These are phyloP conservation scores for Ictidomys tridecemlineatus DNA, from an alignment of 2,113 vertebrate species.

Conservation along the genomic window DNA sequence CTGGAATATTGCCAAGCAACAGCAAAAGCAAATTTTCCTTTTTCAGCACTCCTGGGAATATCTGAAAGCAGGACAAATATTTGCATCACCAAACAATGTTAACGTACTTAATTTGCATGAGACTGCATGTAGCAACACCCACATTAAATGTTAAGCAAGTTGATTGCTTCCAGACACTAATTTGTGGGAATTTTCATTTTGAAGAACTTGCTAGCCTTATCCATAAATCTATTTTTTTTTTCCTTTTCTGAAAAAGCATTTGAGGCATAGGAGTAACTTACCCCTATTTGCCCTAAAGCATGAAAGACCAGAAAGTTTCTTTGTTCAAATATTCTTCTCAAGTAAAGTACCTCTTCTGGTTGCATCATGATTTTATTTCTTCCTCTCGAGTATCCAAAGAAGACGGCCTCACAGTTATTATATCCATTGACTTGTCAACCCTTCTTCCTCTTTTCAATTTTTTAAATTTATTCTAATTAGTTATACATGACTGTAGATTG, in stretches of 20 bases:
- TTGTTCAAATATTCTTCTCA: background rate
- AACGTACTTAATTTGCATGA: conserved; percentile 28
- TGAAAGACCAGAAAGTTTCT: background rate
- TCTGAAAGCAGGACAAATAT: conserved; percentile 53
- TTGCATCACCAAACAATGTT: conserved; percentile 24
- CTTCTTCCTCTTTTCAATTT: background rate
- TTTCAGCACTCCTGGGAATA: conserved; percentile 22
- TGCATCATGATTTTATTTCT: background rate
- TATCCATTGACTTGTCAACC: background rate
- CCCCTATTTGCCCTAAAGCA: background rate
- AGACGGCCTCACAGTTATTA: background rate
- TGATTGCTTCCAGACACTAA: background rate
- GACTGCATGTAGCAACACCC: background rate
- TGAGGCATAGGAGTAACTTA: background rate
- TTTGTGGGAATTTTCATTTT: background rate
- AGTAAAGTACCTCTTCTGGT: background rate
- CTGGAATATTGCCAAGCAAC: conserved; percentile 36
- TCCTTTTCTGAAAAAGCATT: background rate
- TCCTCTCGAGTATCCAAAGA: background rate
- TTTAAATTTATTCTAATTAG: too few species aligned
- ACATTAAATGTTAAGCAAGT: background rate
- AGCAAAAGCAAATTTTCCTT: background rate
- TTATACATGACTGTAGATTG: too few species aligned
- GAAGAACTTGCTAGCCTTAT: background rate
- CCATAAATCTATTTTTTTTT: background rate